phyloP scores from a whole-genome alignment of 1,140 invertebrate species.

The Diplogasteroides magnus region DNA sequence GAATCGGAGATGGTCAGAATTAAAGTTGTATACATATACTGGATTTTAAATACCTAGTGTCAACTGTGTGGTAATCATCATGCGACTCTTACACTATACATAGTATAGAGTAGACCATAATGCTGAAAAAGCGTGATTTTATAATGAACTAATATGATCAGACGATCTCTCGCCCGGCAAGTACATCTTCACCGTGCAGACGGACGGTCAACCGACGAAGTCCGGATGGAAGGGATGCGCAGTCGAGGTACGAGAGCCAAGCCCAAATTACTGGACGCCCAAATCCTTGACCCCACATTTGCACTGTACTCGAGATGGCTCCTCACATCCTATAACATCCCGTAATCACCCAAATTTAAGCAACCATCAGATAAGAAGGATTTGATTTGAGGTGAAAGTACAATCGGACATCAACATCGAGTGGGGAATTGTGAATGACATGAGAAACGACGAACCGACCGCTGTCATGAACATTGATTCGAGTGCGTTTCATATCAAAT shows the following conservation, averaged over 20 bases:
- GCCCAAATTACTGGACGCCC: too few relatives aligned
- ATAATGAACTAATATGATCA: too few relatives aligned
- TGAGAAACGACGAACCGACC: conserved; percentile 14
- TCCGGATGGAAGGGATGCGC: not conserved
- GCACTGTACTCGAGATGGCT: not conserved
- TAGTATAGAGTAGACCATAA: too few relatives aligned
- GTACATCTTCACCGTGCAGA: conserved; percentile 23
- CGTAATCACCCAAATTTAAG: too few relatives aligned
- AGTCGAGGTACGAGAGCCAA: not conserved
- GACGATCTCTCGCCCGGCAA: conserved; percentile 28
- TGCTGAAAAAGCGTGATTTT: too few relatives aligned
- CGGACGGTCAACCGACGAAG: conserved; percentile 1
- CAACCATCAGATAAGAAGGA: not conserved
- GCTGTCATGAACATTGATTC: conserved; percentile 19
- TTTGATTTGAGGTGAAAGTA: conserved; percentile 2
- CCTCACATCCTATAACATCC: too few relatives aligned
- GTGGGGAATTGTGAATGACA: conserved; percentile 15
- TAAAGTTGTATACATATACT: not conserved
- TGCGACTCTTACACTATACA: too few relatives aligned
- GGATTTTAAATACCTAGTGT: conserved; percentile 4
- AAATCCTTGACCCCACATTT: too few relatives aligned
- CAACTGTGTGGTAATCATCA: too few relatives aligned
- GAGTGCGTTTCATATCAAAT: too few relatives aligned
- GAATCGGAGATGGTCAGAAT: conserved; percentile 16
- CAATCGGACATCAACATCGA: conserved; percentile 26